phyloP scores from a whole-genome alignment of 2,888 invertebrate genomes.

The Bombylius major region DNA sequence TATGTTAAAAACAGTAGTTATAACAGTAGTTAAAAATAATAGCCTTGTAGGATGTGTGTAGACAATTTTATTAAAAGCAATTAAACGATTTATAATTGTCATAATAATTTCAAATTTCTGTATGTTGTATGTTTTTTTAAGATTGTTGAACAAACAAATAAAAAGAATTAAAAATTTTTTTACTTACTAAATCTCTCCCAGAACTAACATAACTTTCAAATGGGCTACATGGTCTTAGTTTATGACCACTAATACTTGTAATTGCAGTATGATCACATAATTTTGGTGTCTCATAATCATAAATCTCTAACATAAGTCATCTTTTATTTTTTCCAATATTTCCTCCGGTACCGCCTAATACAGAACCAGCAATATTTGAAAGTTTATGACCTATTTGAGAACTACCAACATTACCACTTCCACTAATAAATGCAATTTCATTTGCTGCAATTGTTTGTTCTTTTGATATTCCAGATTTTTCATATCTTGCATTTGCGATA shows the following conservation, averaged over 20 bases:
- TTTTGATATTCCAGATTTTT: slow-evolving; percentile 13
- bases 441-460: slow-evolving; percentile 5
- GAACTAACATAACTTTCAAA: slow-evolving; percentile 67
- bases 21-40: too few relatives aligned
- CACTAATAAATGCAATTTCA: slow-evolving; percentile 13
- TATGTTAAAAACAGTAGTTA: too few relatives aligned
- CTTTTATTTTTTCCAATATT: slow-evolving; percentile 32
- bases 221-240: slow-evolving; percentile 58
- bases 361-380: background rate
- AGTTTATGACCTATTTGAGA: background rate
- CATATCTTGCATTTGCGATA: slow-evolving; percentile 23
- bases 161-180: slow-evolving; percentile 6
- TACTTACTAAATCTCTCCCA: slow-evolving; percentile 36
- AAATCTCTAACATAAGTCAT: slow-evolving; percentile 52
- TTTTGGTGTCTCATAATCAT: slow-evolving; percentile 61
- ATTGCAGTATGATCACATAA: slow-evolving; percentile 70
- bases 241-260: slow-evolving; percentile 30
- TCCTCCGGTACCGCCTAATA: background rate
- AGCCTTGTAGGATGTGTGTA: too few relatives aligned
- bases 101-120: too few relatives aligned
- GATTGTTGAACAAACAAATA: background rate
- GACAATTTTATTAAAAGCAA: too few relatives aligned
- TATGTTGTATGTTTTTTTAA: background rate
- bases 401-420: slow-evolving; percentile 8
- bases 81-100: too few relatives aligned